Evolutionary conservation across 2,797 vertebrate genomes (phyloP), one percentile per base, ranked within the genome.

Genomic region (Thripadectes ignobilis): DNA sequence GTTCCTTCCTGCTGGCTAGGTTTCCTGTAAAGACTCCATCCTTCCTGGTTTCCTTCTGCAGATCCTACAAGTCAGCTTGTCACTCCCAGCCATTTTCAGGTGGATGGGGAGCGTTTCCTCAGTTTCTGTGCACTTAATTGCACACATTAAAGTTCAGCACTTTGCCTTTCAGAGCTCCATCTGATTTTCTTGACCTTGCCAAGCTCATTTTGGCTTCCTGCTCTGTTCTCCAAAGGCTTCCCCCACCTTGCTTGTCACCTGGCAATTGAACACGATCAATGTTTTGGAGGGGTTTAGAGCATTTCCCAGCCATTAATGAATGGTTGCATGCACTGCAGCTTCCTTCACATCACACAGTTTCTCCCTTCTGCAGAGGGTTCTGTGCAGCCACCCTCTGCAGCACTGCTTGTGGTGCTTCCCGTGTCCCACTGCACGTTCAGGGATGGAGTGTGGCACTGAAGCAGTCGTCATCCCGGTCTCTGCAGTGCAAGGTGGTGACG

Each of bases 291-390:
- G 2, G 0, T 5, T 80, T 82, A 18, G 23, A 74, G 32, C 18
- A 32, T 76, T 88, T 85, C 19, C 23, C 46, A 67, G 34, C 10
- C 15, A 6, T 48, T 66, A 49, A 34, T 12, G 54, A 10, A 61
- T 14, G 32, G 22, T 74, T 83, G 72, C 13, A 8, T 13, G 27
- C 43, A 17, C 30, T 10, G 8, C 12, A 5, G 16, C 16, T 41
- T 57, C 45, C 54, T 61, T 36, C 62, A 14, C 3, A 1, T 34
- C 29, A 14, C 34, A 1, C 2, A 7, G 43, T 39, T 51, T n/a
- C 39, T 72, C 32, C 4, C 0, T n/a, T 67, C 21, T 61, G 26
- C 1, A 2, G 19, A 0, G 0, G 2, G 27, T 61, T 73, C 0
- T 0, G 21, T 49, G 46, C 2, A 7, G 43, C 54, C 1, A 0